Base-by-base conservation (phyloP, 2,113 vertebrate genomes). In the Asarcornis scutulata region DNA sequence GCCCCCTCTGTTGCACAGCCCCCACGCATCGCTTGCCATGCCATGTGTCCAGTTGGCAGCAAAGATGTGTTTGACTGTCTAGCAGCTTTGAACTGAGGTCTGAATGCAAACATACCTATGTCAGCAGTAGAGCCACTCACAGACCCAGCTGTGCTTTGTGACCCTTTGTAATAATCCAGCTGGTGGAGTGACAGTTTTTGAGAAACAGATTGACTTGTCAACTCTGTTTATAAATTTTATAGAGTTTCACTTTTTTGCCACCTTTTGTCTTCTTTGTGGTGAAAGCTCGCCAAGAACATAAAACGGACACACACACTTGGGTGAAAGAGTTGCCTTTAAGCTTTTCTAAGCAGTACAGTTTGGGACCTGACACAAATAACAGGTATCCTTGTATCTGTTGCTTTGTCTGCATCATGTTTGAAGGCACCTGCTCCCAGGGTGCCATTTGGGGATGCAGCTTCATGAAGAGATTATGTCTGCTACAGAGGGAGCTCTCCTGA, bases 231-330 rank as follows among this genome's bases (percentile, higher is more conserved):
- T 77, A 18, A 32, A 44, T 81, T 73, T 83, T 68, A 42, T n/a
- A 9, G 11, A 77, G 17, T 23, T 58, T 21, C 9, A 6, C 38
- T 32, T 80, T 78, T 91, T 73, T 83, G 16, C 25, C 13, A 40
- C 21, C 2, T 87, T 82, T 86, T 62, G 5, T 56, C 68, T 72
- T 91, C 21, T 78, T 81, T 64, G 56, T 5, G 18, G 32, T 64
- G 44, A 83, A 67, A 40, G 14, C 17, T 55, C 25, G 77, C 48
- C 23, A n/a, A 31, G n/a, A 71, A 20, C 34, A 5, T 69, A 82
- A 84, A 66, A 11, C 40, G 81, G 44, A 36, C 32, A 44, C 0
- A 0, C 5, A 69, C 31, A 22, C 8, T 74, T 9, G 6, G 16
- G 13, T 53, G 8, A 26, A 40, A 21, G 21, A 76, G 34, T 74